phyloP scores from a whole-genome alignment of 2,113 vertebrate species.

The Microcebus lehilahytsara region DNA sequence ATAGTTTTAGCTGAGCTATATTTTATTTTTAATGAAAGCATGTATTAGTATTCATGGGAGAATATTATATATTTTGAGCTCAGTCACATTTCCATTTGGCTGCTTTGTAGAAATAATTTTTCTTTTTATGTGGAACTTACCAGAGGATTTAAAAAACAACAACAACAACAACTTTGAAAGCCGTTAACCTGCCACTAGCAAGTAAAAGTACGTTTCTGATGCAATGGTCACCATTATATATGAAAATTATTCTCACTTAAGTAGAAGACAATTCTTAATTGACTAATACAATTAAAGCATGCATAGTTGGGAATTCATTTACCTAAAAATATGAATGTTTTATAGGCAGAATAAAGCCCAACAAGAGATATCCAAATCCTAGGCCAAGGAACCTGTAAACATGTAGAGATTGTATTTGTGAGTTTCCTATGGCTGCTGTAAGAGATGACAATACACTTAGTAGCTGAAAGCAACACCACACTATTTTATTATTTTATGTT shows the following conservation, averaged over 20 bases:
- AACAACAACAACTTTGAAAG: constrained; percentile 14
- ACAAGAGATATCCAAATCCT: not conserved
- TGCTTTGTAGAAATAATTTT: constrained; percentile 40
- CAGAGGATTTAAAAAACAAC: constrained; percentile 20
- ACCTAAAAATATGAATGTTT: not conserved
- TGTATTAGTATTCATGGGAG: constrained; percentile 57
- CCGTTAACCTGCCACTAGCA: not conserved
- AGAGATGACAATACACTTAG: not conserved
- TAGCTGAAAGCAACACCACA: no score
- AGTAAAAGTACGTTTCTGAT: not conserved
- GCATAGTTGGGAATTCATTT: not conserved
- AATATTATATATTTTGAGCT: constrained; percentile 61
- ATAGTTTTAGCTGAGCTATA: constrained; percentile 41
- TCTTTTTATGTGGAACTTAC: constrained; percentile 37
- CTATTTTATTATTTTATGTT: not conserved
- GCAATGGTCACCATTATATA: not conserved
- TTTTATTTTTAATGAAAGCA: constrained; percentile 69
- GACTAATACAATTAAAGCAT: not conserved
- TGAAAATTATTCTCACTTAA: constrained; percentile 42
- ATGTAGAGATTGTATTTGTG: not conserved
- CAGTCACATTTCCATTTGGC: constrained; percentile 55
- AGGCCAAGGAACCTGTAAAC: not conserved
- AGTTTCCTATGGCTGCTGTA: not conserved
- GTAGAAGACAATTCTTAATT: not conserved
- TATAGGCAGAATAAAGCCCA: not conserved